phyloP scores from a whole-genome alignment of 2,888 invertebrate species.

The Cosmorhoe ocellata region DNA sequence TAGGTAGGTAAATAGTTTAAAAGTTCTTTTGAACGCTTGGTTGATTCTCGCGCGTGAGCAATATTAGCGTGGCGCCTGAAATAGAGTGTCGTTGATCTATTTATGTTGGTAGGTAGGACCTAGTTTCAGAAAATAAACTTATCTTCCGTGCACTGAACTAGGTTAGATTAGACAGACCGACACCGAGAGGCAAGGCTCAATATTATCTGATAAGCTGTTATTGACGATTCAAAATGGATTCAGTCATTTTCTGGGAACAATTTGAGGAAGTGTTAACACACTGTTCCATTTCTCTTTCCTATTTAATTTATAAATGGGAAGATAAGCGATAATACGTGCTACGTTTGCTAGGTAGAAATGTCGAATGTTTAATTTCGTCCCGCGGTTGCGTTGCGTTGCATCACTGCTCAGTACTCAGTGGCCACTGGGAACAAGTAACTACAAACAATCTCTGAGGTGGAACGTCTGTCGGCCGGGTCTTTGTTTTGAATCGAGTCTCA shows the following conservation, averaged over 20 bases:
- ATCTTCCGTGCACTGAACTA: conserved; percentile 50
- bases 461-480: conserved; percentile 59
- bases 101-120: conserved; percentile 43
- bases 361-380: conserved; percentile 70
- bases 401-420: conserved; percentile 48
- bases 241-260: conserved; percentile 48
- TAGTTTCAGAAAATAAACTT: conserved; percentile 46
- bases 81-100: conserved; percentile 64
- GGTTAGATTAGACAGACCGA: conserved; percentile 66
- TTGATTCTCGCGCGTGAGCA: conserved; percentile 15
- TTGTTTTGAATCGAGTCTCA: conserved; percentile 70
- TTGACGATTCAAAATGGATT: conserved; percentile 42
- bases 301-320: conserved; percentile 37
- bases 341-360: conserved; percentile 47
- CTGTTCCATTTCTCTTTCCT: too few relatives aligned
- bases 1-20: neutral
- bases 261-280: conserved; percentile 20
- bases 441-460: conserved; percentile 72
- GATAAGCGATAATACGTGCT: conserved; percentile 38
- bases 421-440: conserved; percentile 42
- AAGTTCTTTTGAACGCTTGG: conserved; percentile 6
- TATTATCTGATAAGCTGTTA: conserved; percentile 72
- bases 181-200: conserved; percentile 27
- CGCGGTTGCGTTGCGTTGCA: conserved; percentile 61
- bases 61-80: conserved; percentile 35